Base-by-base conservation (phyloP, 1,140 invertebrate genomes). In the Solen grandis region DNA sequence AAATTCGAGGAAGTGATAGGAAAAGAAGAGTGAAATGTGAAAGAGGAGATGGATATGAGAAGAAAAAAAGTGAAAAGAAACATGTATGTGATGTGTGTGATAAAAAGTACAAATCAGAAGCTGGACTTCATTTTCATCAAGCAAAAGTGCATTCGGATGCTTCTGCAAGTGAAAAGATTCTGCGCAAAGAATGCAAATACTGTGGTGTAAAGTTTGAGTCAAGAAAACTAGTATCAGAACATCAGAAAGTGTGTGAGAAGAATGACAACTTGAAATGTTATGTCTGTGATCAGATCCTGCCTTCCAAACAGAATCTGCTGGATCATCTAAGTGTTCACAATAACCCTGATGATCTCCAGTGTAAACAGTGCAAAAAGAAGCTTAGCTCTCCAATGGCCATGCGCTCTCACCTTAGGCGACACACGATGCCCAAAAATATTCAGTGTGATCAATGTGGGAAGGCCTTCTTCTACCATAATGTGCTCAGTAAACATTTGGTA, bases 401-500 rank as follows among this genome's bases (percentile, higher is more conserved):
- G 29, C 75, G 55, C 10, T 14, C n/a, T 27, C 75, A 78, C 57
- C 57, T 69, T 54, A 50, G 31, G 19, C 62, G 35, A 33, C 75
- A 78, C 31, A 78, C 65, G 29, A 22, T 5, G 16, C 29, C 19
- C 1, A 78, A 60, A 60, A 27, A 38, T 19, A 35, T 78, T 16
- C 75, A 78, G 29, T 78, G 75, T 35, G 75, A 78, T 31, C 63
- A 78, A 14, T 78, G 75, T 69, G 75, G 75, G 4, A 78, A 78
- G 50, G 50, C 63, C 5, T 68, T 68, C 35, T 55, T 38, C 10
- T 66, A 46, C 38, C 41, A 57, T 10, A 55, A 66, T 25, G 14
- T 38, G 29, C 54, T 78, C n/a, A 60, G 35, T 19, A 68, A 69
- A 16, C 75, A 78, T 33, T 36, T 55, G 63, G n/a, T 25, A 0